These are phyloP conservation scores for Yponomeuta sedellus DNA, from an alignment of 2,888 invertebrate species.

Conservation along the genomic window DNA sequence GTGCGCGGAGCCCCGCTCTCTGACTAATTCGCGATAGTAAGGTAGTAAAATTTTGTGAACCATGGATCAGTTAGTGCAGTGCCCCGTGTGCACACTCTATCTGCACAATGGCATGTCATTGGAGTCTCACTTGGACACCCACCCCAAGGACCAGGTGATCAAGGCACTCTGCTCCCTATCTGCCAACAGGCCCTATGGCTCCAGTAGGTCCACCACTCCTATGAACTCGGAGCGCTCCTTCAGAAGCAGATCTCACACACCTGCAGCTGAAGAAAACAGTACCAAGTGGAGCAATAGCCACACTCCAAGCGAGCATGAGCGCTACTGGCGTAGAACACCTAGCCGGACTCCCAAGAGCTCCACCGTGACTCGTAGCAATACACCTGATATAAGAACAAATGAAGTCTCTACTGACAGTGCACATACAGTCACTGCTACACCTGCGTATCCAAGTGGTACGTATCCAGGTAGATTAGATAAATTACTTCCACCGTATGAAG, in stretches of 20 bases:
- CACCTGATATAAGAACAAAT: conserved; percentile 51
- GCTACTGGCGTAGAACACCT: conserved; percentile 42
- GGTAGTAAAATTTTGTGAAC: background rate
- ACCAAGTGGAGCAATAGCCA: conserved; percentile 48
- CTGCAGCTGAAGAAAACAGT: conserved; percentile 50
- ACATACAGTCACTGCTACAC: conserved; percentile 26
- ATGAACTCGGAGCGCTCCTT: conserved; percentile 58
- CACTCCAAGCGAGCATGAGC: conserved; percentile 50
- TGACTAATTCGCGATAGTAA: conserved; percentile 4
- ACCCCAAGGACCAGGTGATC: conserved; percentile 92
- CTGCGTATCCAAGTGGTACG: conserved; percentile 37
- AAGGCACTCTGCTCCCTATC: conserved; percentile 81
- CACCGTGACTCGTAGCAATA: conserved; percentile 46
- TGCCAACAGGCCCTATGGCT: conserved; percentile 54
- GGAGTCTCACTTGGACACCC: conserved; percentile 88
- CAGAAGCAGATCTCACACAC: conserved; percentile 58
- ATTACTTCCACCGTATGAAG: conserved; percentile 44
- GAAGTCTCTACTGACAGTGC: conserved; percentile 52
- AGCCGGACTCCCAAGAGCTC: conserved; percentile 54
- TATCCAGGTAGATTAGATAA: conserved; percentile 54
- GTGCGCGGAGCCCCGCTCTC: conserved; percentile 14
- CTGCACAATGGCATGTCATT: conserved; percentile 88
- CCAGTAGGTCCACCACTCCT: conserved; percentile 57
- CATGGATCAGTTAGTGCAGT: conserved; percentile 76
- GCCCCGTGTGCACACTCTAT: conserved; percentile 90